Base-by-base conservation (phyloP, 2,113 vertebrate species). In the Apaloderma vittatum region DNA sequence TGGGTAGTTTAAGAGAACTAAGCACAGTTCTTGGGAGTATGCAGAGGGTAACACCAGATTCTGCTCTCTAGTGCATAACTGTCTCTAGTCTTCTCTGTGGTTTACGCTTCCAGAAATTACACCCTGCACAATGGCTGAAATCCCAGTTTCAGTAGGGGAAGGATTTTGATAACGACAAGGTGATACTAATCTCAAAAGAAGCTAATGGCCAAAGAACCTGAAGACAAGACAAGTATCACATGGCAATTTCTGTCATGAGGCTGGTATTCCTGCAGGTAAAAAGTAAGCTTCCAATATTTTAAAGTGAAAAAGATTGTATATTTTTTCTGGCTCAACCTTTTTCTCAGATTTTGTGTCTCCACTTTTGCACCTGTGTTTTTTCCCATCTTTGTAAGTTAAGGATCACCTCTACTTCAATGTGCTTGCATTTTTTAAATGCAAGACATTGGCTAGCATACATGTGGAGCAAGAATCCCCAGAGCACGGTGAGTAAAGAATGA, bases 401-500 rank as follows among this genome's bases (percentile, higher is more conserved):
- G 34, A 82, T 67, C 37, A 62, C 6, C 7, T 84, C 17, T 71
- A 37, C 37, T 66, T 76, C 59, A 74, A 1, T 26, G 13, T 80
- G 66, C 51, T 77, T 95, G 63, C 7, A 24, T n/a, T 88, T 92
- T 93, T 78, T 52, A 71, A 72, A 55, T 29, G n/a, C 36, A 57
- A 83, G 21, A 15, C 90, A 11, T 34, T 76, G 57, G 70, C 29
- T 91, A n/a, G 34, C 48, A 15, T 62, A 63, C 7, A 24, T 13
- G 2, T 40, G 61, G 20, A 86, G 34, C n/a, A 75, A 92, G 73
- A 82, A 17, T 32, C 49, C 62, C 77, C 57, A 72, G 65, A 85
- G 57, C 17, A 32, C 40, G 34, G 34, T 59, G 65, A 84, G 52
- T 94, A 95, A 96, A 70, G 93, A 91, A 94, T 88, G 68, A 84